These are phyloP conservation scores for Anolis apletophallus DNA, from an alignment of 2,797 vertebrate genomes.

Conservation along the genomic window DNA sequence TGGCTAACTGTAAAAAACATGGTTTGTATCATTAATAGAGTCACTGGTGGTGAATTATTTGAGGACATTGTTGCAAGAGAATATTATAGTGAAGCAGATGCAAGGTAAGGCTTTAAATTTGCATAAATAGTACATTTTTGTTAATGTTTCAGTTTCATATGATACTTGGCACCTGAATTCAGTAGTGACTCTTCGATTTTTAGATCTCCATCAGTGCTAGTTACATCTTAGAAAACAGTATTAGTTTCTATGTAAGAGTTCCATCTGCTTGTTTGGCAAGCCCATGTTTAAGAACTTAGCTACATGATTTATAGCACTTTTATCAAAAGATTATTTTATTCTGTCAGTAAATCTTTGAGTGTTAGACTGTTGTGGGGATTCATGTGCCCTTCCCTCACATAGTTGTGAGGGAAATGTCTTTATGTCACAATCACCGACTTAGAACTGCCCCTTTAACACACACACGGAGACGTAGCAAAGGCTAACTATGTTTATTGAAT, in stretches of 20 bases:
- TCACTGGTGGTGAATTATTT: conserved; percentile 96
- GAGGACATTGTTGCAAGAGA: conserved; percentile 98
- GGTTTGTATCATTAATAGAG: conserved; percentile 79
- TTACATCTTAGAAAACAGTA: conserved; percentile 17
- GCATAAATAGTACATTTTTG: background rate
- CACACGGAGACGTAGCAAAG: no score
- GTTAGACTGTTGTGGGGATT: background rate
- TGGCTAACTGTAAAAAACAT: conserved; percentile 13
- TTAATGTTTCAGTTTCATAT: conserved; percentile 16
- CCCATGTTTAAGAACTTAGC: background rate
- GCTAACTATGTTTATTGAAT: no score
- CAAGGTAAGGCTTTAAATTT: conserved; percentile 83
- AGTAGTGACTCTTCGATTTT: background rate
- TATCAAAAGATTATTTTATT: background rate
- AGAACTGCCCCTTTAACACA: no score
- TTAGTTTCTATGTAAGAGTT: background rate
- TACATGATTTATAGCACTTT: background rate
- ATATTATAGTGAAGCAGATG: conserved; percentile 98
- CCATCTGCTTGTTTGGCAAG: background rate
- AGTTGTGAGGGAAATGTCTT: background rate
- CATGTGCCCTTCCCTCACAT: background rate
- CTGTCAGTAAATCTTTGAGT: background rate
- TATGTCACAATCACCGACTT: no score
- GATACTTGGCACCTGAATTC: conserved; percentile 65
- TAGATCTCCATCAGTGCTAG: conserved; percentile 34